Conservation (phyloP, 2,888 invertebrate species). For the Lordiphosa andalusiaca region DNA sequence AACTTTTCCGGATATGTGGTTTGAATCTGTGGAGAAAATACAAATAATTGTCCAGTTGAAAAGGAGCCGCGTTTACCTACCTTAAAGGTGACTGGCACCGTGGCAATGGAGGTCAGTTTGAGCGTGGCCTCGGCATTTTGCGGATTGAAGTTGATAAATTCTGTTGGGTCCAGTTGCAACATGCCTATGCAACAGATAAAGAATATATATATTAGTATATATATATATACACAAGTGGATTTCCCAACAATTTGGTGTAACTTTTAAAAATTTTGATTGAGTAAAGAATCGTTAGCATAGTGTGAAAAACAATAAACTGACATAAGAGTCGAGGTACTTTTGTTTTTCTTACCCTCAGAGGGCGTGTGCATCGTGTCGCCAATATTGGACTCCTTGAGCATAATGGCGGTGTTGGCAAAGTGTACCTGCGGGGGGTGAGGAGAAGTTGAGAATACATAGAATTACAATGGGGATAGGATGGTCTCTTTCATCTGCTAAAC, state of each 20-base stretch:
- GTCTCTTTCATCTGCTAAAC: slow-evolving; percentile 21
- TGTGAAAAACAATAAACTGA: not conserved
- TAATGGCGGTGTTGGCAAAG: slow-evolving; percentile 82
- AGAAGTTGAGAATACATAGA: slow-evolving; percentile 12
- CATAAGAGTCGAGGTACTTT: not conserved
- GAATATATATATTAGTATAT: slow-evolving; percentile 5
- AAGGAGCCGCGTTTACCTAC: slow-evolving; percentile 78
- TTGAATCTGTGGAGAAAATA: slow-evolving; percentile 86
- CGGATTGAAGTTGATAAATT: slow-evolving; percentile 85
- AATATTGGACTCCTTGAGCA: slow-evolving; percentile 81
- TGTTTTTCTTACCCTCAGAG: slow-evolving; percentile 68
- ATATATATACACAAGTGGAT: slow-evolving; percentile 10
- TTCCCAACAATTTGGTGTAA: slow-evolving; percentile 16
- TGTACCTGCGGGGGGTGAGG: slow-evolving; percentile 82
- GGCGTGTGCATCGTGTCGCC: slow-evolving; percentile 68
- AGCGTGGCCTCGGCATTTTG: slow-evolving; percentile 76
- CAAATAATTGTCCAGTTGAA: not conserved
- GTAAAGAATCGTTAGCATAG: not conserved
- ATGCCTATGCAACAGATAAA: slow-evolving; percentile 79
- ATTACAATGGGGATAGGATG: not conserved
- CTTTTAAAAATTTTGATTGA: slow-evolving; percentile 8
- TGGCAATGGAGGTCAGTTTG: slow-evolving; percentile 87
- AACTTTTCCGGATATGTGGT: slow-evolving; percentile 98
- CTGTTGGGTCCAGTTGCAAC: slow-evolving; percentile 85
- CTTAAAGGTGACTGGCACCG: slow-evolving; percentile 85